Base-by-base conservation (phyloP, 2,797 vertebrate species). In the Betta splendens region DNA sequence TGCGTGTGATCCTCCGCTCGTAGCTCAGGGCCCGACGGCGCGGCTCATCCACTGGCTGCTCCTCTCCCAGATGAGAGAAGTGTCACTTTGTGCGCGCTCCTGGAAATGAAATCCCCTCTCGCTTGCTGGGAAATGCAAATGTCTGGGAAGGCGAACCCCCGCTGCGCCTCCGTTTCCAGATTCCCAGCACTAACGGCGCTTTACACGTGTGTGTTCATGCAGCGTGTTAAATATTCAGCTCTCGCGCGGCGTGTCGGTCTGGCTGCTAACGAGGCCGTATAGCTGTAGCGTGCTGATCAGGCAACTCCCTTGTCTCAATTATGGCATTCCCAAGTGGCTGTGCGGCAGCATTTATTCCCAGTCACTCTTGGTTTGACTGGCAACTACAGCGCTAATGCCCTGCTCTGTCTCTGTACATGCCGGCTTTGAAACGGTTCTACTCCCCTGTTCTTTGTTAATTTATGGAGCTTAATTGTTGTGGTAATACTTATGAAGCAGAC, bases 401-500 rank as follows among this genome's bases (percentile, higher is more conserved):
- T 25, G 35, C 47, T 52, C 43, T 77, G 55, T 44, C 51, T 47
- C 40, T 9, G 18, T 9, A 8, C 21, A 15, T 18, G 29, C 1
- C n/a, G n/a, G n/a, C n/a, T n/a, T 33, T 2, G 23, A 35, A 42
- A 15, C 1, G 8, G 10, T 3, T 53, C 16, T 25, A 11, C 21
- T 8, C 45, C 52, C 28, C 12, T 23, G 40, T 10, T 53, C 54
- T 66, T 49, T 65, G 61, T 69, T 81, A 22, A 75, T 73, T 69
- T 46, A n/a, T 62, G 64, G 35, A 47, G 56, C 47, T 50, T 83
- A 81, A 82, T 82, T 81, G 54, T 33, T 2, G 5, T 47, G 71
- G 61, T 77, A 64, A 80, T 64, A 70, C 59, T 69, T 84, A 69
- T 62, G 67, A 67, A 22, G 56, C 49, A 79, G 75, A 58, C 74